Evolutionary conservation across 2,888 invertebrate species (phyloP).

Genomic region (Drosophila buzzatii): DNA sequence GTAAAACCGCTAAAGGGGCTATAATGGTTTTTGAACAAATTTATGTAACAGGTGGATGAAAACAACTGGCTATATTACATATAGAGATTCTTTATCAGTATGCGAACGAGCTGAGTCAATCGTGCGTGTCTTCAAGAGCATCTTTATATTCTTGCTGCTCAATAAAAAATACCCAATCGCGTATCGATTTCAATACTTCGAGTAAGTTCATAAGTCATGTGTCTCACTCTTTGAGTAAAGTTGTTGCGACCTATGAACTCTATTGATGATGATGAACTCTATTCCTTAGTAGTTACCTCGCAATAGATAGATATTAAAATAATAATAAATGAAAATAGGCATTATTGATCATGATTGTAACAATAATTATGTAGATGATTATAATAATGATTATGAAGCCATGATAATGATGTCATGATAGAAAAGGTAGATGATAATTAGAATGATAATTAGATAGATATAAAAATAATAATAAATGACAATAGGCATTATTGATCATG

Average conservation of each 20-base stretch:
- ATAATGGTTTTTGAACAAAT: neutral
- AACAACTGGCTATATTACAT: conserved; percentile 1
- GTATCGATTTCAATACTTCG: neutral
- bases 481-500: too few relatives aligned
- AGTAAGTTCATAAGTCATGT: neutral
- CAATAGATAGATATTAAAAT: too few relatives aligned
- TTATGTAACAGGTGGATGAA: conserved; percentile 8
- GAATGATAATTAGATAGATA: too few relatives aligned
- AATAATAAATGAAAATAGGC: too few relatives aligned
- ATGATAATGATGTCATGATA: neutral
- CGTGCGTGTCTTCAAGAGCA: neutral
- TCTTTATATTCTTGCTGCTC: neutral
- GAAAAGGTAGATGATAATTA: neutral
- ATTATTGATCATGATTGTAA: too few relatives aligned
- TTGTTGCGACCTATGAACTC: neutral
- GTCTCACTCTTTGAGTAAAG: neutral
- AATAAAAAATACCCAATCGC: neutral
- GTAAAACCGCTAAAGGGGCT: conserved; percentile 1
- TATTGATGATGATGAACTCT: too few relatives aligned
- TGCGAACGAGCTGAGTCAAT: neutral
- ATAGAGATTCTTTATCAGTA: conserved; percentile 1
- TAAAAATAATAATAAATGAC: too few relatives aligned
- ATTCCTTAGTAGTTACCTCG: too few relatives aligned
- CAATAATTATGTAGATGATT: too few relatives aligned
- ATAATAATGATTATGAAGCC: neutral